Evolutionary conservation across 1,140 invertebrate genomes (phyloP).

Genomic region (Ectropis grisescens): DNA sequence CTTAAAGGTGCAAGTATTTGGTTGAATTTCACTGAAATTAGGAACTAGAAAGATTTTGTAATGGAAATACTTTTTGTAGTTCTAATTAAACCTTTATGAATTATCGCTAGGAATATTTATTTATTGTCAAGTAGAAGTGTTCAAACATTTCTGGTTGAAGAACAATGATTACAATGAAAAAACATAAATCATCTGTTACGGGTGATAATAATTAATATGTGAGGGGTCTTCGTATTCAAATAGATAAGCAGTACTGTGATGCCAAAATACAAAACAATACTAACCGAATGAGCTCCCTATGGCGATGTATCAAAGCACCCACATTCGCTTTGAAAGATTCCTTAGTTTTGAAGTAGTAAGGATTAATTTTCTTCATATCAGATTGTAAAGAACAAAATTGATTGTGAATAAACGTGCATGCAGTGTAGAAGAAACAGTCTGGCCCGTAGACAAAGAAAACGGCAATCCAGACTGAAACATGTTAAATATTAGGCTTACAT

Average conservation of each 20-base stretch:
- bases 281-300: constrained; percentile 23
- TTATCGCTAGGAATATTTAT: no score
- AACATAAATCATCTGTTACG: background rate
- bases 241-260: no score
- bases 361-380: constrained; percentile 14
- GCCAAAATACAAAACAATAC: constrained; percentile 4
- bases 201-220: background rate
- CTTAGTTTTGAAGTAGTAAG: background rate
- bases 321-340: constrained; percentile 10
- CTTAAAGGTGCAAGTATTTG: no score
- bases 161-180: no score
- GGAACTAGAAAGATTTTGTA: no score
- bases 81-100: no score
- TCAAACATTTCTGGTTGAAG: no score
- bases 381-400: constrained; percentile 18
- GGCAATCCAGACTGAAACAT: constrained; percentile 17
- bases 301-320: constrained; percentile 14
- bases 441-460: constrained; percentile 14
- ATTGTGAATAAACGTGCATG: constrained; percentile 23
- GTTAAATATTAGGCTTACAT: background rate
- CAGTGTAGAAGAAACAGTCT: constrained; percentile 21
- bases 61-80: no score
- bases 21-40: no score
- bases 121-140: no score
- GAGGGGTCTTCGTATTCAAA: no score